Percentiles rank a stretch among this genome's conserved stretches.
These are phyloP conservation scores for Xestia xanthographa DNA, from an alignment of 2,888 invertebrate species.

Conservation along the genomic window DNA sequence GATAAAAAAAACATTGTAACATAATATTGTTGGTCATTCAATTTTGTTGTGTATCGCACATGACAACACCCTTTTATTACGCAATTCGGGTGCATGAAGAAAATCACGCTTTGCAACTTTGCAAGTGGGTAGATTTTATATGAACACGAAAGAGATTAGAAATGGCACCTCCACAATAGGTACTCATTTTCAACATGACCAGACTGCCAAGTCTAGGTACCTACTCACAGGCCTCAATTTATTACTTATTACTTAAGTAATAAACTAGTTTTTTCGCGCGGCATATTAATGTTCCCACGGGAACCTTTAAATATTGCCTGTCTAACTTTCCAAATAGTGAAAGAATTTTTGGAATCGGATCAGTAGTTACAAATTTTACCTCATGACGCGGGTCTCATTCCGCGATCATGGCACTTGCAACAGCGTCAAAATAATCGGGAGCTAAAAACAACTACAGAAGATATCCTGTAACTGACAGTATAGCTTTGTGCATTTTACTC, in stretches of 20 bases:
- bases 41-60: not conserved
- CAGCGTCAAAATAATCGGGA: too few relatives aligned
- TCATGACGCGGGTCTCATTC: not conserved
- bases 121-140: too few relatives aligned
- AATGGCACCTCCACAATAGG: not conserved
- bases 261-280: not conserved
- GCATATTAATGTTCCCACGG: not conserved
- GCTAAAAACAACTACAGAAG: too few relatives aligned
- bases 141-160: not conserved
- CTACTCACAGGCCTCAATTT: not conserved
- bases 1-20: too few relatives aligned
- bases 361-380: not conserved
- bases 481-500: constrained; percentile 66
- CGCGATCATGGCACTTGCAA: too few relatives aligned
- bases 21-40: too few relatives aligned
- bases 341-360: not conserved
- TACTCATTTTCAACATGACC: not conserved
- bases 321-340: not conserved
- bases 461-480: too few relatives aligned
- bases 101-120: not conserved
- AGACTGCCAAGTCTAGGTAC: not conserved
- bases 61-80: not conserved
- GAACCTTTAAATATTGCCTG: not conserved
- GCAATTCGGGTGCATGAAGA: not conserved
- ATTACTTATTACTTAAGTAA: too few relatives aligned